Conservation (phyloP, 2,888 invertebrate species). For the Archips xylosteana region DNA sequence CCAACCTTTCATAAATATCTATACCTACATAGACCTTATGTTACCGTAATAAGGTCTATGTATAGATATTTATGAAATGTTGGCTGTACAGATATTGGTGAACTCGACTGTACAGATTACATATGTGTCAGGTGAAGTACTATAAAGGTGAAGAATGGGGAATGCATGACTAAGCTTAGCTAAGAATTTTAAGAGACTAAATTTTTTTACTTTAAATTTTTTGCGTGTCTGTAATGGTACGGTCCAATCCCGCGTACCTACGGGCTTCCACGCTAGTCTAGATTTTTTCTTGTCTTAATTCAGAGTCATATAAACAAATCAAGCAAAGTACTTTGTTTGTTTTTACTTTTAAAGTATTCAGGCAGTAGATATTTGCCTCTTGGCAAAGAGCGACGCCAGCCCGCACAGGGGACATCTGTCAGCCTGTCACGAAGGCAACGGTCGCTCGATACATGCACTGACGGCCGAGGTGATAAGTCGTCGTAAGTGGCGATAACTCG, state of each 20-base stretch:
- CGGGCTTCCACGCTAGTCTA: not conserved
- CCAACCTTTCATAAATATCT: too few species aligned
- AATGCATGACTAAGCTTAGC: too few species aligned
- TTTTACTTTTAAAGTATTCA: not conserved
- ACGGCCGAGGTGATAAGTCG: conserved; percentile 73
- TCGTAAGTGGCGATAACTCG: conserved; percentile 82
- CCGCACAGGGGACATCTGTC: conserved; percentile 23
- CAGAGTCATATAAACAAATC: not conserved
- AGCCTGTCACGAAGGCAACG: conserved; percentile 46
- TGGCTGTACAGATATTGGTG: too few species aligned
- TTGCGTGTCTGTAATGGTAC: too few species aligned
- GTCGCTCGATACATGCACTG: conserved; percentile 43
- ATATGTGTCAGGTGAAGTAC: too few species aligned
- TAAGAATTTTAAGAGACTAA: too few species aligned
- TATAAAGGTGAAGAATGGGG: too few species aligned
- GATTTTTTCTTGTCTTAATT: not conserved
- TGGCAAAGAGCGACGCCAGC: conserved; percentile 1
- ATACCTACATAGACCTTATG: too few species aligned
- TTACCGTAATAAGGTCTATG: too few species aligned
- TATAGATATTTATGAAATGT: too few species aligned
- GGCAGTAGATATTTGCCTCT: not conserved
- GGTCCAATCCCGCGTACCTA: not conserved
- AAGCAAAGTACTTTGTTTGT: not conserved
- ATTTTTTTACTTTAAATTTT: too few species aligned
- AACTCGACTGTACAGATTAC: too few species aligned